Evolutionary conservation across 1,140 invertebrate genomes (phyloP).

Genomic region (Drosophila nikananu): DNA sequence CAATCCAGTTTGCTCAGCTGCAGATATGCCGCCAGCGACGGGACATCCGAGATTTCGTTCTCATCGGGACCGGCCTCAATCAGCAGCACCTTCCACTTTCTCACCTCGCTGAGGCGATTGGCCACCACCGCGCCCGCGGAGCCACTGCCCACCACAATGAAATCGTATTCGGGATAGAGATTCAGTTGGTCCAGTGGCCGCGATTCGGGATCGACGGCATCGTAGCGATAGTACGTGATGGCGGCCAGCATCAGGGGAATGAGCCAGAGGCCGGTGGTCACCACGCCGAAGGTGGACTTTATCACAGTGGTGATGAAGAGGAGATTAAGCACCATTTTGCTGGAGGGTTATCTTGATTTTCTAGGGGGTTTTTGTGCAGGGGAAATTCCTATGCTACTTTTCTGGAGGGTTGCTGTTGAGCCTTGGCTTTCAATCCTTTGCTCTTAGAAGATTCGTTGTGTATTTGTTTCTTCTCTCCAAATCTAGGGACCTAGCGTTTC

Average conservation of each 20-base stretch:
- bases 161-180: slow-evolving; percentile 91
- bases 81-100: slow-evolving; percentile 93
- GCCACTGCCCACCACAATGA: slow-evolving; percentile 95
- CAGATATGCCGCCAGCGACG: slow-evolving; percentile 93
- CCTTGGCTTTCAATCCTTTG: too few relatives aligned
- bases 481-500: slow-evolving; percentile 59
- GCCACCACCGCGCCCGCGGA: slow-evolving; percentile 93
- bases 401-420: not conserved
- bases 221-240: slow-evolving; percentile 93
- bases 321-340: slow-evolving; percentile 89
- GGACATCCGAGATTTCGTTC: slow-evolving; percentile 95
- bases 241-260: slow-evolving; percentile 93
- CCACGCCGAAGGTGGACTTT: slow-evolving; percentile 90
- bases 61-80: slow-evolving; percentile 97
- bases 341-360: too few relatives aligned
- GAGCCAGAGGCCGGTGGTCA: slow-evolving; percentile 92
- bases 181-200: slow-evolving; percentile 87
- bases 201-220: slow-evolving; percentile 92
- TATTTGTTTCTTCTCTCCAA: not conserved
- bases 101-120: slow-evolving; percentile 93
- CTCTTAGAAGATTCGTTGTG: not conserved
- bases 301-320: slow-evolving; percentile 90
- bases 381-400: not conserved
- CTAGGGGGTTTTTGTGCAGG: not conserved
- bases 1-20: slow-evolving; percentile 96